A percentile compares a stretch with the other conserved stretches of the same genome.
Conservation (phyloP, 2,113 vertebrate genomes). For the Hippocampus abdominalis region DNA sequence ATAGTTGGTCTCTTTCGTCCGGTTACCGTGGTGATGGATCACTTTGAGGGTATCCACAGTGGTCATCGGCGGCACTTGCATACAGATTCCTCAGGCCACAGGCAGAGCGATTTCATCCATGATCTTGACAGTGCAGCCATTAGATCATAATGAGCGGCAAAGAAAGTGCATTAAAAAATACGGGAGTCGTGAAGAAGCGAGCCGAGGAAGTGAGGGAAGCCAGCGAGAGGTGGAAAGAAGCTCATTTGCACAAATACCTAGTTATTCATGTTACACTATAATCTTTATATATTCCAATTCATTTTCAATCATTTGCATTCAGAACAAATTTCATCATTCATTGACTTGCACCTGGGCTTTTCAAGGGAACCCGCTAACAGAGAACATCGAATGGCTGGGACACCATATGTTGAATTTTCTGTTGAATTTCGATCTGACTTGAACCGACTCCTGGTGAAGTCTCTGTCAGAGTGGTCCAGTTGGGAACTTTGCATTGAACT, state of each 20-base stretch:
- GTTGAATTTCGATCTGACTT: no score
- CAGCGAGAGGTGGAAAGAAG: neutral
- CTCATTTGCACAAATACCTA: conserved; percentile 29
- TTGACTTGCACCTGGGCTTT: neutral
- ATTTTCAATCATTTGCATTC: conserved; percentile 60
- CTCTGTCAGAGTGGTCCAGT: no score
- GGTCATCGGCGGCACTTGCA: conserved; percentile 54
- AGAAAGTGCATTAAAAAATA: conserved; percentile 23
- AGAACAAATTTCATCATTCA: conserved; percentile 50
- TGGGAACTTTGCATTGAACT: no score
- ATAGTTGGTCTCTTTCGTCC: conserved; percentile 53
- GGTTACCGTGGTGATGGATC: conserved; percentile 62
- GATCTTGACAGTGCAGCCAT: conserved; percentile 39
- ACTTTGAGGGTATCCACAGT: conserved; percentile 30
- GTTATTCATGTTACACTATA: conserved; percentile 16
- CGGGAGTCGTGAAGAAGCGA: conserved; percentile 4
- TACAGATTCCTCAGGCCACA: conserved; percentile 44
- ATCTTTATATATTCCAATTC: conserved; percentile 45
- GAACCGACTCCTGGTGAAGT: no score
- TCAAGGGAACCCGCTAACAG: no score
- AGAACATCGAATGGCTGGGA: no score
- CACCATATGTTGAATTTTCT: no score
- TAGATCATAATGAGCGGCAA: conserved; percentile 37
- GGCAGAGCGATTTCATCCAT: conserved; percentile 32
- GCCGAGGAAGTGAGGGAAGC: neutral